These are phyloP conservation scores for Oxyteleia sp. DNA, from an alignment of 2,888 invertebrate genomes.

Conservation along the genomic window DNA sequence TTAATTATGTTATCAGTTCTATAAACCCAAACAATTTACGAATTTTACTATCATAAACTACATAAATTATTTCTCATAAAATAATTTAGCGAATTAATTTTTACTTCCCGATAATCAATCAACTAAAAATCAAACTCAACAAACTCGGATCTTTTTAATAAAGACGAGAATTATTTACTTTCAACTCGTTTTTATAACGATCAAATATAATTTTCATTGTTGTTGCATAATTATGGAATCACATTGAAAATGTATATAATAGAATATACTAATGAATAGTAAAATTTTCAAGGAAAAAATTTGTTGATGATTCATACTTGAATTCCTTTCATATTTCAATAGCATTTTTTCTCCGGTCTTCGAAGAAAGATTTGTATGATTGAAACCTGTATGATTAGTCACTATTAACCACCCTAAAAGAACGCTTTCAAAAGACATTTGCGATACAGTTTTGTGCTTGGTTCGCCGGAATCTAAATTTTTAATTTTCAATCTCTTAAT, in stretches of 20 bases:
- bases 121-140: too few species aligned
- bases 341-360: slow-evolving; percentile 28
- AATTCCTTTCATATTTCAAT: slow-evolving; percentile 46
- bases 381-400: slow-evolving; percentile 20
- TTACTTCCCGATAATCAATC: too few species aligned
- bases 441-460: too few species aligned
- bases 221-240: slow-evolving; percentile 10
- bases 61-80: too few species aligned
- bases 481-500: too few species aligned
- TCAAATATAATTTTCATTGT: neutral
- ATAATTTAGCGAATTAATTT: too few species aligned
- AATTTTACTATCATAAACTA: too few species aligned
- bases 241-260: slow-evolving; percentile 12
- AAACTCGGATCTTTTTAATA: too few species aligned
- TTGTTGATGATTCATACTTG: slow-evolving; percentile 44
- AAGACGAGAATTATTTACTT: too few species aligned
- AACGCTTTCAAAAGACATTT: neutral
- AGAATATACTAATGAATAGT: slow-evolving; percentile 29
- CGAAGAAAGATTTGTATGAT: slow-evolving; percentile 33
- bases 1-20: too few species aligned
- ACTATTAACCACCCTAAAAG: slow-evolving; percentile 35
- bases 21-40: too few species aligned
- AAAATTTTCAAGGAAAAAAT: slow-evolving; percentile 45
- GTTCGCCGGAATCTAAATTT: too few species aligned
- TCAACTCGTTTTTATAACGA: neutral